Base-by-base conservation (phyloP, 2,888 invertebrate species). In the Chaetogeoica ovagalla region DNA sequence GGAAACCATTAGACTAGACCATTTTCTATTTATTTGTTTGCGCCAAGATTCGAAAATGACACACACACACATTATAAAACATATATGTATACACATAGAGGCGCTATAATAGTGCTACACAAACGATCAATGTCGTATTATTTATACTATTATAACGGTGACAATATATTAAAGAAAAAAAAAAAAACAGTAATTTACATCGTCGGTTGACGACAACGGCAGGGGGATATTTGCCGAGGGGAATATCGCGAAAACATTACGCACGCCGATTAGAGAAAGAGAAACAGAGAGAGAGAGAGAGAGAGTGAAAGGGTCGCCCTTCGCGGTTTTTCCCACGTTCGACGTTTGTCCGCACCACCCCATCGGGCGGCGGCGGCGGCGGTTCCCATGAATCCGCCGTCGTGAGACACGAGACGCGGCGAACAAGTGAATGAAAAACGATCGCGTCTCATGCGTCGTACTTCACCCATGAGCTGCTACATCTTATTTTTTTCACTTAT, bases 31-130 rank as follows among this genome's bases (percentile, higher is more conserved):
- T n/a, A n/a, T n/a, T n/a, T n/a, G n/a, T 30, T 30, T 30, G 30
- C 30, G 30, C 30, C 30, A 4, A 30, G 30, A 30, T 30, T 30
- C 30, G 30, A 30, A 30, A 30, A 30, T 2, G 30, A 30, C 30
- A 30, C 30, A 30, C 30, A 30, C 30, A 30, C 30, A 30, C 30
- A 30, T 30, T 30, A 30, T 4, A 30, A 30, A 30, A 30, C 30
- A 30, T 30, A 30, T 30, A 30, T 30, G 4, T 4, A 30, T 30
- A 30, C 4, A 30, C 4, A 30, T 30, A 30, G 30, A 30, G 30
- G 3, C 19, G 43, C 71, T 79, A 79, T 79, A 79, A 79, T 65
- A 79, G 79, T 79, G 79, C 79, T 23, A 69, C 59, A 57, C n/a
- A n/a, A 63, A 19, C 30, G 19, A 65, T 76, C 76, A 48, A 13